phyloP scores from a whole-genome alignment of 2,797 vertebrate genomes.

The Heteromormyrus szaboi region DNA sequence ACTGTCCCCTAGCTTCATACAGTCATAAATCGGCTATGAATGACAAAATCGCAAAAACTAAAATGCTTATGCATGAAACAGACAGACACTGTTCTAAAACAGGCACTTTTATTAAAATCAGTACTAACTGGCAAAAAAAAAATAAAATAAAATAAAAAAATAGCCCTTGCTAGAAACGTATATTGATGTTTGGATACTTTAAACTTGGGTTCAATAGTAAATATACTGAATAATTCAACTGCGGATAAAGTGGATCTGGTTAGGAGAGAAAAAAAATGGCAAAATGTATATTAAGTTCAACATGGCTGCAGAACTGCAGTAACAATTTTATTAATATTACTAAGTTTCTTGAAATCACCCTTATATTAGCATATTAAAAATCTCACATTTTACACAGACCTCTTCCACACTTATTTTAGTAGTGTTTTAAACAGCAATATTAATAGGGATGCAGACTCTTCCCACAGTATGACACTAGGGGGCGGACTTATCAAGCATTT shows the following conservation, averaged over 20 bases:
- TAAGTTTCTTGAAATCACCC: constrained; percentile 17
- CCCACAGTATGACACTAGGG: constrained; percentile 21
- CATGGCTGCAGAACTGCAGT: constrained; percentile 4
- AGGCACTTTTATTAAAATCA: constrained; percentile 71
- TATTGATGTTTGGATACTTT: constrained; percentile 35
- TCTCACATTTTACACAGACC: constrained; percentile 31
- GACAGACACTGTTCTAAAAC: constrained; percentile 54
- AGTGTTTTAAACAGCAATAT: not conserved
- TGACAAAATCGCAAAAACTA: not conserved
- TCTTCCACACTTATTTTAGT: constrained; percentile 17
- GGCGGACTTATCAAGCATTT: not conserved
- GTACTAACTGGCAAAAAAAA: constrained; percentile 54
- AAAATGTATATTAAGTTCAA: not conserved
- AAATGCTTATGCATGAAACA: not conserved
- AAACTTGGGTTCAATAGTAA: constrained; percentile 20
- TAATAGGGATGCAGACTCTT: not conserved
- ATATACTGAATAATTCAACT: constrained; percentile 11
- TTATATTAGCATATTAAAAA: constrained; percentile 27
- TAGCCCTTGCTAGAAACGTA: constrained; percentile 25
- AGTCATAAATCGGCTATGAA: not conserved
- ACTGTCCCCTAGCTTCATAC: not conserved
- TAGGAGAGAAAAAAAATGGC: not conserved
- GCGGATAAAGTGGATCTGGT: not conserved
- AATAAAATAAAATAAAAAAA: constrained; percentile 36
- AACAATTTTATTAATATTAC: constrained; percentile 14